Base-by-base conservation (phyloP, 1,140 invertebrate species). In the Nymphalis io region DNA sequence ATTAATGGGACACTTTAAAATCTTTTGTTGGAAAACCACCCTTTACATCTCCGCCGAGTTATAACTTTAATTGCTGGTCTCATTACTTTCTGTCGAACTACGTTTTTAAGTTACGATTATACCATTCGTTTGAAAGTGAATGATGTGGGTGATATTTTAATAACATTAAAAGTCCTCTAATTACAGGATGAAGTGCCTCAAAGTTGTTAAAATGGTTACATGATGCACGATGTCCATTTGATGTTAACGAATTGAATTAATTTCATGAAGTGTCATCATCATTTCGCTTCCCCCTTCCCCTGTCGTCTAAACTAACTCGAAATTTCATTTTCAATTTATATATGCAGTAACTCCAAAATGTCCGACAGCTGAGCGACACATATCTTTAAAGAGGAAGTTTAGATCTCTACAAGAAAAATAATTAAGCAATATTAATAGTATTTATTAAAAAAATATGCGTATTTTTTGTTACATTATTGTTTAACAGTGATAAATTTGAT, bases 21-120 rank as follows among this genome's bases (percentile, higher is more conserved):
- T 63, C 68, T 70, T 70, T 70, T 63, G 60, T 70, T n/a, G 33
- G 20, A 0, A 48, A 59, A 64, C 40, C 27, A 33, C 68, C 60
- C 48, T 27, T 59, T 60, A 51, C 40, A 53, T 62, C 40, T 18
- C 23, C 23, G 23, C 0, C 27, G 27, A 33, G 27, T 1, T 53
- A 13, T 44, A 60, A 61, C 44, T 70, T 40, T 70, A 70, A 70
- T 70, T 70, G 62, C 68, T 60, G 58, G 60, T 62, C 64, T 72
- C 59, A 38, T 66, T 71, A 61, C 58, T 71, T 61, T 46, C 62
- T 27, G 58, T 33, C 55, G 18, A 63, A 65, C 40, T 46, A 66
- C 23, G 55, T 20, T 21, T 58, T 55, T 57, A 55, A 55, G 12
- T 33, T 33, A 18, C 16, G 10, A 51, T 12, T n/a, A 13, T 53